A percentile compares a stretch with the other conserved stretches of the same genome.
Conservation (phyloP, 2,113 vertebrate species). For the Pterocles orientalis region DNA sequence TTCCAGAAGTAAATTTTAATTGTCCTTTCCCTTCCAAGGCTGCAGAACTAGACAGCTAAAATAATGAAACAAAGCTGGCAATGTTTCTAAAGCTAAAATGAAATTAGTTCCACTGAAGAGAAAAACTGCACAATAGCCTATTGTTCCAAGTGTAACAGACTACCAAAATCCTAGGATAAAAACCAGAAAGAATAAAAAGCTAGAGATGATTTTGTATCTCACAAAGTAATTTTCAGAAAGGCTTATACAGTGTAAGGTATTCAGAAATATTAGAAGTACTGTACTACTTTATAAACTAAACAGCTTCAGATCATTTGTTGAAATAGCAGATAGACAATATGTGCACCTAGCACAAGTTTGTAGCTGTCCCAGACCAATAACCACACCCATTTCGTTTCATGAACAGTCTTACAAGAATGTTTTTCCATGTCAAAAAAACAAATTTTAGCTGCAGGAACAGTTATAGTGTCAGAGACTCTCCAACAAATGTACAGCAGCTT, state of each 20-base stretch:
- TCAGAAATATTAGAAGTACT: background rate
- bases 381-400: background rate
- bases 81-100: background rate
- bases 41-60: constrained; percentile 86
- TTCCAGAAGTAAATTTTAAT: constrained; percentile 92
- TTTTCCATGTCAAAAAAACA: background rate
- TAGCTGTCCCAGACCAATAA: background rate
- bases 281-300: background rate
- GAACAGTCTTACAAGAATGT: background rate
- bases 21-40: constrained; percentile 96
- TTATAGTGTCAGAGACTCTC: background rate
- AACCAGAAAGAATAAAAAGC: background rate
- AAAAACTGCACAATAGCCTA: background rate
- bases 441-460: background rate
- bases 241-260: background rate
- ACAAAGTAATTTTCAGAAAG: background rate
- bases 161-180: background rate
- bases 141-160: background rate
- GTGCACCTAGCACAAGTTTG: background rate
- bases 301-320: background rate
- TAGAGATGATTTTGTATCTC: background rate
- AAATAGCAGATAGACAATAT: background rate
- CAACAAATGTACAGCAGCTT: fast-evolving
- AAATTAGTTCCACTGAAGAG: background rate
- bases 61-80: background rate